phyloP scores from a whole-genome alignment of 2,888 invertebrate species.

The Parnassius smintheus region DNA sequence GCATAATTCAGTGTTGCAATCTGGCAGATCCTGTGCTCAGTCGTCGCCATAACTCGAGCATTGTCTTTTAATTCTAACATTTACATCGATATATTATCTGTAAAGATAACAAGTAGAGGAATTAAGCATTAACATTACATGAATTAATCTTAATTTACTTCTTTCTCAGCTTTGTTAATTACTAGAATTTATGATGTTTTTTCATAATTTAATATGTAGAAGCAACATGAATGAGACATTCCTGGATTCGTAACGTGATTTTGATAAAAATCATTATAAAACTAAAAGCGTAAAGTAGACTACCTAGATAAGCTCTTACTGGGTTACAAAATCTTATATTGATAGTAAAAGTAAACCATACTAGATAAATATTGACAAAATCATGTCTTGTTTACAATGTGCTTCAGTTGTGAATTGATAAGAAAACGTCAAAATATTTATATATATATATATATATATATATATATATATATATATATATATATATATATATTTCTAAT shows the following conservation, averaged over 20 bases:
- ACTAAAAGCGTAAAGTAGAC: constrained; percentile 8
- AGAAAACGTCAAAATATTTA: background rate
- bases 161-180: too few species aligned
- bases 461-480: background rate
- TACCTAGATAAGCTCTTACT: constrained; percentile 15
- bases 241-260: too few species aligned
- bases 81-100: too few species aligned
- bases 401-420: constrained; percentile 18
- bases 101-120: too few species aligned
- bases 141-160: too few species aligned
- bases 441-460: background rate
- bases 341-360: constrained; percentile 23
- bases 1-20: constrained; percentile 55
- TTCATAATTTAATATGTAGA: too few species aligned
- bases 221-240: too few species aligned
- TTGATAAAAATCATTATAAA: background rate
- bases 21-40: constrained; percentile 44
- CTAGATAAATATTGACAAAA: constrained; percentile 19
- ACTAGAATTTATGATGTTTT: too few species aligned
- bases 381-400: constrained; percentile 17
- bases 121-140: too few species aligned
- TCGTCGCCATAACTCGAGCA: constrained; percentile 65
- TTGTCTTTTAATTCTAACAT: constrained; percentile 67
- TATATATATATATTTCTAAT: background rate
- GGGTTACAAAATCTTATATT: constrained; percentile 24